phyloP scores from a whole-genome alignment of 2,113 vertebrate species.

The Uria lomvia region DNA sequence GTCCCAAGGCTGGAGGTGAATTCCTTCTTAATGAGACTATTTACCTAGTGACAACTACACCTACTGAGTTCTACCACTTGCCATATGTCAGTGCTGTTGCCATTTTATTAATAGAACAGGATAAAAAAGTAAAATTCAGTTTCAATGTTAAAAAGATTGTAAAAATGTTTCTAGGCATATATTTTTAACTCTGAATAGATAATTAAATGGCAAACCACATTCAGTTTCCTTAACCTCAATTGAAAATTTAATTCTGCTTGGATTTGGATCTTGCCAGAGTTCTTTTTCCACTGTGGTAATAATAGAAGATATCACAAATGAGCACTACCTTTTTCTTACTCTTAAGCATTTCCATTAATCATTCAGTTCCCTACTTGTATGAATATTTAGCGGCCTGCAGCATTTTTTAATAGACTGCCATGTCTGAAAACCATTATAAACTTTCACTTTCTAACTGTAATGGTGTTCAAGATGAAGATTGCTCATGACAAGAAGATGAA shows the following conservation, averaged over 20 bases:
- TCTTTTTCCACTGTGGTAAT: not conserved
- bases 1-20: not conserved
- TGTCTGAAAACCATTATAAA: not conserved
- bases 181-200: not conserved
- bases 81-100: not conserved
- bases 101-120: not conserved
- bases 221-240: not conserved
- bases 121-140: not conserved
- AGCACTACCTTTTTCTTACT: not conserved
- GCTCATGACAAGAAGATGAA: constrained; percentile 6
- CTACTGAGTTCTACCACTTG: not conserved
- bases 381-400: constrained; percentile 1
- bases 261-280: not conserved
- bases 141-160: not conserved
- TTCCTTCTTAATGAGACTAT: not conserved
- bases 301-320: not conserved
- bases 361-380: not conserved
- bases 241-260: constrained; percentile 4
- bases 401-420: not conserved
- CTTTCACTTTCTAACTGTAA: not conserved
- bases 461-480: not conserved
- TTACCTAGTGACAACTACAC: not conserved
- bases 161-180: not conserved
- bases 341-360: not conserved
- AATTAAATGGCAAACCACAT: not conserved